These are phyloP conservation scores for Ramphastos sulfuratus DNA, from an alignment of 2,113 vertebrate species.

Conservation along the genomic window DNA sequence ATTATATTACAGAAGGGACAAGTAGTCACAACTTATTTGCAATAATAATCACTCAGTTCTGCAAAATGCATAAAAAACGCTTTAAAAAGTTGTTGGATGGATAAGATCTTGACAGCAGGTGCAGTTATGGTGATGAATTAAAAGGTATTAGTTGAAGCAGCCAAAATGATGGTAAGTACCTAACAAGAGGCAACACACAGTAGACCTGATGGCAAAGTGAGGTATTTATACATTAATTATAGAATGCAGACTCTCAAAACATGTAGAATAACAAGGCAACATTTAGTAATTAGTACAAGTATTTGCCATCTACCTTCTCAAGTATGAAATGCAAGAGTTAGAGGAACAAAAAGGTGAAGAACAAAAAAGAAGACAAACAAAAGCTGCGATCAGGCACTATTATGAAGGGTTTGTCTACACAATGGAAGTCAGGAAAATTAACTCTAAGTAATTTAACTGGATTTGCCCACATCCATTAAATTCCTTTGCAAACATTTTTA, in stretches of 20 bases:
- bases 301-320: background rate
- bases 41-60: background rate
- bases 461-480: background rate
- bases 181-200: background rate
- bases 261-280: background rate
- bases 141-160: background rate
- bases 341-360: background rate
- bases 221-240: background rate
- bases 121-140: background rate
- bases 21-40: background rate
- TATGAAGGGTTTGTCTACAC: background rate
- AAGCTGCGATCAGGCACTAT: background rate
- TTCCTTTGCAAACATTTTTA: slow-evolving; percentile 8
- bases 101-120: background rate
- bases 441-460: background rate
- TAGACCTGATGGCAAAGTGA: background rate
- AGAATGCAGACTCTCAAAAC: background rate
- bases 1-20: background rate
- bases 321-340: background rate
- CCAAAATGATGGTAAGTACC: background rate
- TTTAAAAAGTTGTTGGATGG: background rate
- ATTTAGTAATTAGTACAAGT: background rate
- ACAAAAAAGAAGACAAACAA: background rate
- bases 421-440: background rate
- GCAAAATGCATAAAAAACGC: background rate